Evolutionary conservation across 2,797 vertebrate genomes (phyloP).

Genomic region (Avahi laniger): DNA sequence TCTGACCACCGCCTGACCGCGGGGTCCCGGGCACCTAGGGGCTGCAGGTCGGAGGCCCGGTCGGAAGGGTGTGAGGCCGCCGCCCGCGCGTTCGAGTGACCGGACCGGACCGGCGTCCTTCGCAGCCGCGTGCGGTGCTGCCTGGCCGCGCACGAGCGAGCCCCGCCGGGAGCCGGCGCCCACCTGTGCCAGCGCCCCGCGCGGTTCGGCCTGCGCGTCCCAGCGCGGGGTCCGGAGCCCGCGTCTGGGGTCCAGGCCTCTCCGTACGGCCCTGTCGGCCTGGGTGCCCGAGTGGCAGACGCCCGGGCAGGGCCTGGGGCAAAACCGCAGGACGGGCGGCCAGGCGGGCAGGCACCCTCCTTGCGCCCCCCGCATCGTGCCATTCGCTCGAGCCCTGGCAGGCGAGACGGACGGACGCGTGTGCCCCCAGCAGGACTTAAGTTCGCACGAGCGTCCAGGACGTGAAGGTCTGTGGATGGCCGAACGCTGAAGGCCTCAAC

Average conservation of each 20-base stretch:
- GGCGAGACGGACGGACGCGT: not conserved
- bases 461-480: not conserved
- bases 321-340: not conserved
- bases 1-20: not conserved
- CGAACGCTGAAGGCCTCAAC: not conserved
- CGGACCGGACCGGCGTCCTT: not conserved
- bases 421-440: not conserved
- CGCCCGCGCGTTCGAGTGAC: too few species aligned
- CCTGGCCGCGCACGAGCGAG: not conserved
- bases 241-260: not conserved
- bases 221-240: not conserved
- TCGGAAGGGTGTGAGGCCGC: too few species aligned
- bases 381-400: not conserved
- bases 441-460: not conserved
- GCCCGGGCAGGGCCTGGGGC: not conserved
- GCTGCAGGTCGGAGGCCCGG: not conserved
- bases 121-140: too few species aligned
- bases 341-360: not conserved
- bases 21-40: fast-evolving
- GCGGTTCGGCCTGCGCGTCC: not conserved
- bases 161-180: not conserved
- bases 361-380: not conserved
- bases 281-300: not conserved
- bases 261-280: not conserved
- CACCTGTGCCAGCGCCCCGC: not conserved